A percentile compares a stretch with the other conserved stretches of the same genome.
Evolutionary conservation across 2,888 invertebrate genomes (phyloP).

Genomic region (Archips crataeganus): DNA sequence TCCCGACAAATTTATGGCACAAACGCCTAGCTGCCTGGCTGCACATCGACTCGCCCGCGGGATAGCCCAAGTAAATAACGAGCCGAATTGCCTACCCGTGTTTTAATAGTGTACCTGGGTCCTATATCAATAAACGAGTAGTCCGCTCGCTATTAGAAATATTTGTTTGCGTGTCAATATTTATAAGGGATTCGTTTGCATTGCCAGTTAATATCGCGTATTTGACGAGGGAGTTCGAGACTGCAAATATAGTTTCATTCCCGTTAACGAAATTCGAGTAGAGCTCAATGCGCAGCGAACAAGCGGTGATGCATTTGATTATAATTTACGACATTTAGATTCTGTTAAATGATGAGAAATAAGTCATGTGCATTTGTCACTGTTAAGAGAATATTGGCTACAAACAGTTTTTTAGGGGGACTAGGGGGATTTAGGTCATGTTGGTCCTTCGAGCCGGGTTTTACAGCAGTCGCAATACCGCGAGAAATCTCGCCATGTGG

Average conservation of each 20-base stretch:
- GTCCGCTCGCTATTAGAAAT: conserved; percentile 11
- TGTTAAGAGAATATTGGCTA: neutral
- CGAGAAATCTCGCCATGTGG: neutral
- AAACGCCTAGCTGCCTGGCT: neutral
- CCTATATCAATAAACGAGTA: conserved; percentile 17
- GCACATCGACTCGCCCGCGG: neutral
- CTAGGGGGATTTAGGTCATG: neutral
- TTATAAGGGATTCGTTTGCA: conserved; percentile 27
- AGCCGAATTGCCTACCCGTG: conserved; percentile 16
- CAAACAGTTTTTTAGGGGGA: neutral
- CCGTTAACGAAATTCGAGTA: neutral
- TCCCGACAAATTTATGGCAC: conserved; percentile 20
- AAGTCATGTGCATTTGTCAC: neutral
- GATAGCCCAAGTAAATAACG: conserved; percentile 21
- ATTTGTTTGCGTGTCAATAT: conserved; percentile 30
- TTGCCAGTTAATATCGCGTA: conserved; percentile 25
- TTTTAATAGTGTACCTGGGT: conserved; percentile 24
- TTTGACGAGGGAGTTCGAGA: conserved; percentile 1
- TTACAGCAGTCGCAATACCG: neutral
- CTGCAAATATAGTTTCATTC: conserved; percentile 2
- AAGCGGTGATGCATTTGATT: neutral
- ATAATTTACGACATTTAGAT: neutral
- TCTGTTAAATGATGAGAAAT: neutral
- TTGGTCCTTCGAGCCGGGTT: neutral
- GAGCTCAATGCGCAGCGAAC: neutral